Percentiles rank a stretch among this genome's conserved stretches.
Evolutionary conservation across 2,888 invertebrate species (phyloP).

Genomic region (Acrobasis consociella): DNA sequence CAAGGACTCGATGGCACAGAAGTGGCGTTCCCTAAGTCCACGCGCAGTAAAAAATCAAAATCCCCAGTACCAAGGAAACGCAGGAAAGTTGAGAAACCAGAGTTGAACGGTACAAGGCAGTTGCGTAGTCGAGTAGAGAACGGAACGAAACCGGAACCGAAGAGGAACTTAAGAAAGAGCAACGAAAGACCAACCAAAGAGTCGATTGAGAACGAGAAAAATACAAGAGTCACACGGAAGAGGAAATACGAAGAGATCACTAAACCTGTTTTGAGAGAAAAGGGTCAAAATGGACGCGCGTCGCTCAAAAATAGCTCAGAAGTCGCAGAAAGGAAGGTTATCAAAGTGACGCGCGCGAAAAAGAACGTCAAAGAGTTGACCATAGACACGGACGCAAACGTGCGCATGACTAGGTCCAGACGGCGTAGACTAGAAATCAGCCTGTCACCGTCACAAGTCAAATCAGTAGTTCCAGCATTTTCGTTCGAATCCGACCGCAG

Average conservation of each 20-base stretch:
- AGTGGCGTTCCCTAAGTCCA: constrained; percentile 62
- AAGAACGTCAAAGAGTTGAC: constrained; percentile 38
- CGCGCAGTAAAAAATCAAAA: constrained; percentile 51
- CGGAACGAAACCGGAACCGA: constrained; percentile 20
- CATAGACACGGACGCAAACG: constrained; percentile 47
- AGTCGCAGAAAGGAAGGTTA: constrained; percentile 51
- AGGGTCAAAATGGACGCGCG: constrained; percentile 65
- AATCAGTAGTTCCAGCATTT: constrained; percentile 52
- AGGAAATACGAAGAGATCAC: constrained; percentile 58
- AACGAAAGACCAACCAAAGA: constrained; percentile 61
- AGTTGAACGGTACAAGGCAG: constrained; percentile 44
- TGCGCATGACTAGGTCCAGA: constrained; percentile 68
- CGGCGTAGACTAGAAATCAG: constrained; percentile 63
- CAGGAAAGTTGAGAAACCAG: constrained; percentile 60
- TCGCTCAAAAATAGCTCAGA: constrained; percentile 47
- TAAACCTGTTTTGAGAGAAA: constrained; percentile 71
- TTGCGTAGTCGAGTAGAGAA: constrained; percentile 47
- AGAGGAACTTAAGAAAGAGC: constrained; percentile 28
- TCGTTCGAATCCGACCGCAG: constrained; percentile 68
- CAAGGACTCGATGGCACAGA: constrained; percentile 65
- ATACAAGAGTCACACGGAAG: constrained; percentile 59
- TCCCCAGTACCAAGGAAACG: constrained; percentile 69
- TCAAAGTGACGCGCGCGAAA: constrained; percentile 43
- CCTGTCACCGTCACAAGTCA: constrained; percentile 66
- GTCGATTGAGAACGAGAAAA: constrained; percentile 73